These are phyloP conservation scores for Osmerus eperlanus DNA, from an alignment of 2,113 vertebrate genomes.

Conservation along the genomic window DNA sequence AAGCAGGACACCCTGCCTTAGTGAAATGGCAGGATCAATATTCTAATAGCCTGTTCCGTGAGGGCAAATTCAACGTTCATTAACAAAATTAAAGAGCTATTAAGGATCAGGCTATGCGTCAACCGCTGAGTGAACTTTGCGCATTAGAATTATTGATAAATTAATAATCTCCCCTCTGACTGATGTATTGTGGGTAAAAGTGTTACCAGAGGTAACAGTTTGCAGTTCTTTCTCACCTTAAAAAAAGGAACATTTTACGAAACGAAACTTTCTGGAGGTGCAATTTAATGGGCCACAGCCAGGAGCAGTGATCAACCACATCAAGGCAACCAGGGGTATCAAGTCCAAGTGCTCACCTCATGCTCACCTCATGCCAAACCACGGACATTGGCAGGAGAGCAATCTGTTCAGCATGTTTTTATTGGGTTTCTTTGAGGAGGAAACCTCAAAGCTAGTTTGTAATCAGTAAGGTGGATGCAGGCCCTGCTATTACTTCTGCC, in stretches of 20 bases:
- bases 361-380: no score
- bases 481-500: slow-evolving; percentile 7
- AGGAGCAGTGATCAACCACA: no score
- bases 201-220: no score
- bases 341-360: no score
- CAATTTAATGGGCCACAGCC: no score
- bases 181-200: not conserved
- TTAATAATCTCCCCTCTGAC: not conserved
- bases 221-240: not conserved
- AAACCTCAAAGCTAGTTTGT: not conserved
- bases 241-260: not conserved
- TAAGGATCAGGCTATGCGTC: not conserved
- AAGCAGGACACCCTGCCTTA: slow-evolving; percentile 1
- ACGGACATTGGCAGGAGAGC: no score
- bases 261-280: no score
- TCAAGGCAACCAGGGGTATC: no score
- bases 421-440: no score
- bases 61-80: not conserved
- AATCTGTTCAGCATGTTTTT: no score
- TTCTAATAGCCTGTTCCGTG: slow-evolving; percentile 15
- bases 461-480: not conserved
- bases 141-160: slow-evolving; percentile 4
- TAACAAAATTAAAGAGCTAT: slow-evolving; percentile 11
- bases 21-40: slow-evolving; percentile 26
- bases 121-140: not conserved